Base-by-base conservation (phyloP, 2,888 invertebrate species). In the Luperina nickerlii region DNA sequence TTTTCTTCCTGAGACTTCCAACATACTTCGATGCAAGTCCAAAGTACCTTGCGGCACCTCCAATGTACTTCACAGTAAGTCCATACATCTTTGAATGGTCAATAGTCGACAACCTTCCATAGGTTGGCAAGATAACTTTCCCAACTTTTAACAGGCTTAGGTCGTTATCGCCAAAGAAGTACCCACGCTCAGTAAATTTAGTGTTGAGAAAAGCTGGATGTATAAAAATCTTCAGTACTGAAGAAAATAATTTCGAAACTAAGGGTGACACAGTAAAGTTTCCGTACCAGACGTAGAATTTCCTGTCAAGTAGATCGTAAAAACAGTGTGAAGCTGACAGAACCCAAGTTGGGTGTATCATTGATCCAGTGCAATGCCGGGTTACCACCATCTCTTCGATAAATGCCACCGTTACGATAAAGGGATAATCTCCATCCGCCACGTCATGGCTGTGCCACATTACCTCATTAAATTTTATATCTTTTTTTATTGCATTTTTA, bases 91-190 rank as follows among this genome's bases (percentile, higher is more conserved):
- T 87, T 13, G 62, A 27, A 62, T 77, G 38, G n/a, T 85, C 74
- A 7, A 85, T 60, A 20, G 20, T 18, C 0, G 87, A 87, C 27
- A 85, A n/a, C 60, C 76, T 80, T 7, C 74, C 85, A 48, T 74
- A 84, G 7, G 0, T 3, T 18, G 68, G 27, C 42, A 80, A 3
- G 0, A 24, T n/a, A 7, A 85, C 2, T 27, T 66, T 84, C 0
- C n/a, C 20, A 20, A 69, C 51, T n/a, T 75, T 75, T 24, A 85
- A 66, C 8, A 85, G n/a, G 32, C 85, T 80, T 54, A 85, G 66
- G n/a, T 87, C 87, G 4, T 85, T 57, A 38, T 85, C 85, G 0
- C 79, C 84, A 27, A 83, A 85, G 51, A 87, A 85, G 48, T 62
- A 83, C 0, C 76, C 84, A 0, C 72, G 74, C 24, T 57, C 62